Conservation (phyloP, 2,888 invertebrate species). For the Drosophila nr. fundita region DNA sequence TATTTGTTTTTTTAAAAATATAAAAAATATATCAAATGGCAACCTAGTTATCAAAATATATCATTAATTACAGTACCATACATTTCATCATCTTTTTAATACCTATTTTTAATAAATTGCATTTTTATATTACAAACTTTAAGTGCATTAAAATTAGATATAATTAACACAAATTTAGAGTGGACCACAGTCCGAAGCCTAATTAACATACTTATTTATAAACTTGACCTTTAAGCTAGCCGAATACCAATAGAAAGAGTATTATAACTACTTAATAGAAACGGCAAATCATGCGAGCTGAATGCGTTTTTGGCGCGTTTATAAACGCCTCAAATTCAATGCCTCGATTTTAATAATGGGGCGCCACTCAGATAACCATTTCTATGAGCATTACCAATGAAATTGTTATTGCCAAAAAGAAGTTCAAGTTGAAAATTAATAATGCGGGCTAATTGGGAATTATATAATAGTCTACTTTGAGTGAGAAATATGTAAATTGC, state of each 20-base stretch:
- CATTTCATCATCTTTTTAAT: not conserved
- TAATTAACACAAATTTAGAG: not conserved
- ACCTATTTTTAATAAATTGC: not conserved
- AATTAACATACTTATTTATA: slow-evolving; percentile 27
- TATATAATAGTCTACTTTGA: slow-evolving; percentile 37
- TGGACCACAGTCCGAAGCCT: slow-evolving; percentile 3
- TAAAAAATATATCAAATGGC: not conserved
- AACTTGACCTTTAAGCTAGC: slow-evolving; percentile 48
- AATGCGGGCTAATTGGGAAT: slow-evolving; percentile 73
- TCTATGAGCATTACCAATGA: slow-evolving; percentile 38
- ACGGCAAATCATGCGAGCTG: slow-evolving; percentile 49
- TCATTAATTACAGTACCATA: not conserved
- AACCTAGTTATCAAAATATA: not conserved
- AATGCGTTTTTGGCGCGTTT: slow-evolving; percentile 47
- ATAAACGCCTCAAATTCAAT: slow-evolving; percentile 45
- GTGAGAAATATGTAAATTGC: slow-evolving; percentile 65
- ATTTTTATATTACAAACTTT: not conserved
- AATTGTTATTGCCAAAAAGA: slow-evolving; percentile 41
- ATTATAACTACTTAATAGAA: slow-evolving; percentile 21
- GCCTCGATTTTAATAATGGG: slow-evolving; percentile 23
- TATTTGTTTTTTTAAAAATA: not conserved
- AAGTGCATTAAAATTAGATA: not conserved
- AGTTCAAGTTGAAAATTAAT: slow-evolving; percentile 76
- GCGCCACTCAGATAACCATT: slow-evolving; percentile 16
- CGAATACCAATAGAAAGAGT: slow-evolving; percentile 10